These are phyloP conservation scores for Sebastes vulpes DNA, from an alignment of 2,797 vertebrate genomes.

Conservation along the genomic window DNA sequence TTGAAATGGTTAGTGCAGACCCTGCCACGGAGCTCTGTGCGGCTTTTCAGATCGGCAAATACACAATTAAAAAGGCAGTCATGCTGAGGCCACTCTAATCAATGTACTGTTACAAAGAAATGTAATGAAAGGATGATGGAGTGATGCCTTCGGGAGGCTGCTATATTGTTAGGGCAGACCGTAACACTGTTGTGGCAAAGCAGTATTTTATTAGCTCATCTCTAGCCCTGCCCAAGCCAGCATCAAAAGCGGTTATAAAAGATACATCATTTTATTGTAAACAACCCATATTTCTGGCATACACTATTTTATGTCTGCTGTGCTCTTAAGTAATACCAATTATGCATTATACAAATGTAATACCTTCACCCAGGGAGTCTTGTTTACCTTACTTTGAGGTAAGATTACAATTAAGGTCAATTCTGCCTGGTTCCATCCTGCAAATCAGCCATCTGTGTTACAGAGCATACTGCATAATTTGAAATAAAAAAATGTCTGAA, in stretches of 20 bases:
- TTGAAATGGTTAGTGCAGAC: constrained; percentile 72
- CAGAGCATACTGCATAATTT: constrained; percentile 16
- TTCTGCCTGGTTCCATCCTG: constrained; percentile 23
- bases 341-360: constrained; percentile 39
- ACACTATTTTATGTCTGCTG: constrained; percentile 29
- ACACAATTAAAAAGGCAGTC: constrained; percentile 83
- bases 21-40: constrained; percentile 44
- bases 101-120: constrained; percentile 77
- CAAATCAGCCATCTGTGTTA: constrained; percentile 31
- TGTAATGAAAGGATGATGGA: constrained; percentile 80
- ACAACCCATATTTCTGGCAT: constrained; percentile 43
- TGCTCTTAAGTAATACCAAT: constrained; percentile 28
- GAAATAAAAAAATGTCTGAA: neutral
- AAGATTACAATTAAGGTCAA: constrained; percentile 43
- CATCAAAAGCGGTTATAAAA: constrained; percentile 26
- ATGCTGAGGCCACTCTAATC: constrained; percentile 78
- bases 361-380: constrained; percentile 31
- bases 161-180: constrained; percentile 64
- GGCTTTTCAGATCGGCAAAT: constrained; percentile 71
- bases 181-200: constrained; percentile 66
- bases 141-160: constrained; percentile 75
- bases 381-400: constrained; percentile 51
- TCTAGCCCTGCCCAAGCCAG: constrained; percentile 14
- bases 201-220: constrained; percentile 70
- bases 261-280: constrained; percentile 41